Evolutionary conservation across 2,888 invertebrate species (phyloP).

Genomic region (Ophion ellenae): DNA sequence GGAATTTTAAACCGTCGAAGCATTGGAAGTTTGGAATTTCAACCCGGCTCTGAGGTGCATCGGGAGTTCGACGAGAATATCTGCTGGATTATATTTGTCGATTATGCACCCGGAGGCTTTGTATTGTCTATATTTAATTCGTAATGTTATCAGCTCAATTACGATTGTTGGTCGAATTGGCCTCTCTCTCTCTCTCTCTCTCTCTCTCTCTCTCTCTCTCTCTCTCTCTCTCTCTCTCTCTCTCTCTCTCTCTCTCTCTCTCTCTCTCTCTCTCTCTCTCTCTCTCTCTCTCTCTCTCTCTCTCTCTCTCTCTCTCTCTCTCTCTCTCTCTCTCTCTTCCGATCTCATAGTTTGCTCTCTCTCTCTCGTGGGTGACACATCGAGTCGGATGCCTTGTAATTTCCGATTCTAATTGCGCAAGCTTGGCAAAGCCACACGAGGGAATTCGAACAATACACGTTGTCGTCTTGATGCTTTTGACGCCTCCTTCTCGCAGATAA

Average conservation of each 20-base stretch:
- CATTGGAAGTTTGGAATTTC: too few species aligned
- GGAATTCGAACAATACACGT: conserved; percentile 3
- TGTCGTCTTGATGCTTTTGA: conserved; percentile 30
- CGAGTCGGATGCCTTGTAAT: conserved; percentile 58
- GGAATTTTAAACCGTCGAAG: too few species aligned
- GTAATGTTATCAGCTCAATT: background rate
- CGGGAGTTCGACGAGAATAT: too few species aligned
- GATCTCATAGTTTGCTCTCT: background rate
- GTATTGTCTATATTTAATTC: too few species aligned
- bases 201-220: conserved; percentile 5
- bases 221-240: too few species aligned
- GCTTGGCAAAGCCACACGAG: conserved; percentile 45
- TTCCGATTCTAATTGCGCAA: conserved; percentile 65
- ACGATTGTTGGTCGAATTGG: conserved; percentile 1
- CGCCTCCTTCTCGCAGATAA: conserved; percentile 40
- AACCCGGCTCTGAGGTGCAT: too few species aligned
- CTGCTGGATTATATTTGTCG: too few species aligned
- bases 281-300: background rate
- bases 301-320: background rate
- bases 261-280: background rate
- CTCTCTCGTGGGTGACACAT: conserved; percentile 50
- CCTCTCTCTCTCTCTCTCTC: background rate
- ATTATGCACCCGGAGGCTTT: too few species aligned
- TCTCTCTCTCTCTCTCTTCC: background rate
- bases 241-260: background rate